Conservation (phyloP, 2,113 vertebrate species). For the Lycaon pictus region DNA sequence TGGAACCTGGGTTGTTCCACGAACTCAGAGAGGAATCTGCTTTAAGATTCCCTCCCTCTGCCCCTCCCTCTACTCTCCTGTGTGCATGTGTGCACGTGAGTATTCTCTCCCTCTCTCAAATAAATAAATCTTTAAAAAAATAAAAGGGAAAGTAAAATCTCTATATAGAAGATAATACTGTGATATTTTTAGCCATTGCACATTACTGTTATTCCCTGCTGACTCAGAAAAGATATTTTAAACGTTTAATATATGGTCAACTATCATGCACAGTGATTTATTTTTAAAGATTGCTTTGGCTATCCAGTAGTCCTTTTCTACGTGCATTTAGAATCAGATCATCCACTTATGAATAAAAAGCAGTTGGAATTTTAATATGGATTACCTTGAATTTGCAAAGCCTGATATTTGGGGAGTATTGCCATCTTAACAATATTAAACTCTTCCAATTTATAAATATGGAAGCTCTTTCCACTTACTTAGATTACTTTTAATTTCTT, state of each 20-base stretch:
- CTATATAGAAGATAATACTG: not conserved
- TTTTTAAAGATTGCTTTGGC: not conserved
- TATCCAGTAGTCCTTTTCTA: not conserved
- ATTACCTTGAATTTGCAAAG: not conserved
- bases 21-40: too few relatives aligned
- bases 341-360: not conserved
- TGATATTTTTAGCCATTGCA: not conserved
- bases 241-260: not conserved
- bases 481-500: not conserved
- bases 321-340: not conserved
- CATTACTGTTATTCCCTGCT: not conserved
- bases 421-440: not conserved
- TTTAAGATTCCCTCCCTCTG: not conserved
- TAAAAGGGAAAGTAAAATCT: not conserved
- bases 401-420: not conserved
- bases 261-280: not conserved
- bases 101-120: not conserved
- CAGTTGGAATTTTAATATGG: not conserved
- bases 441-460: not conserved
- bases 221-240: conserved; percentile 5
- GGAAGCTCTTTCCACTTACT: not conserved
- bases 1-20: not conserved
- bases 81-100: not conserved
- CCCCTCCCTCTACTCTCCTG: not conserved
- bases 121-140: not conserved